phyloP scores from a whole-genome alignment of 2,888 invertebrate genomes.

The Tolmerus cingulatus region DNA sequence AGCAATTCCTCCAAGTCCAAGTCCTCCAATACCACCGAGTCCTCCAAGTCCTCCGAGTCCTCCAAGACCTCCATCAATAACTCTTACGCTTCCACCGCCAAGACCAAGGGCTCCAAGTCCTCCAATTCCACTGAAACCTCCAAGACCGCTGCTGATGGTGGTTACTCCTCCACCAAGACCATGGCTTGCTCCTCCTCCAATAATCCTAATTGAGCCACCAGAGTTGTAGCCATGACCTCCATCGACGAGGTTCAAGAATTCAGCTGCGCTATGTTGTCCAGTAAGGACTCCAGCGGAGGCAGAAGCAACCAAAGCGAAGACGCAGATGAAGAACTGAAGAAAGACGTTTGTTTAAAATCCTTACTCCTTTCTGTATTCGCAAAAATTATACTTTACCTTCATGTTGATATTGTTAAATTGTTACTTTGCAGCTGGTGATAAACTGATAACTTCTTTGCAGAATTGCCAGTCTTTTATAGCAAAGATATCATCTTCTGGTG shows the following conservation, averaged over 20 bases:
- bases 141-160: neutral
- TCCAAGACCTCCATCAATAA: neutral
- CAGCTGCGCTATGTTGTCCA: neutral
- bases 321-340: neutral
- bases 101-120: neutral
- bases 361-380: neutral
- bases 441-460: constrained; percentile 36
- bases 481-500: neutral
- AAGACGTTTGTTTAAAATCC: neutral
- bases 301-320: neutral
- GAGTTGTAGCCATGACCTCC: neutral
- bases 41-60: neutral
- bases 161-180: neutral
- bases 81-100: neutral
- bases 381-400: constrained; percentile 10
- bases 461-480: constrained; percentile 30
- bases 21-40: neutral
- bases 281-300: constrained; percentile 10
- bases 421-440: neutral
- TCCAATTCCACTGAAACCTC: neutral
- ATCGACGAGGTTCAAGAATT: neutral
- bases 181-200: neutral
- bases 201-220: neutral
- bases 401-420: constrained; percentile 22
- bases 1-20: neutral